phyloP scores from a whole-genome alignment of 2,113 vertebrate genomes.

The Sphaerodactylus townsendi region DNA sequence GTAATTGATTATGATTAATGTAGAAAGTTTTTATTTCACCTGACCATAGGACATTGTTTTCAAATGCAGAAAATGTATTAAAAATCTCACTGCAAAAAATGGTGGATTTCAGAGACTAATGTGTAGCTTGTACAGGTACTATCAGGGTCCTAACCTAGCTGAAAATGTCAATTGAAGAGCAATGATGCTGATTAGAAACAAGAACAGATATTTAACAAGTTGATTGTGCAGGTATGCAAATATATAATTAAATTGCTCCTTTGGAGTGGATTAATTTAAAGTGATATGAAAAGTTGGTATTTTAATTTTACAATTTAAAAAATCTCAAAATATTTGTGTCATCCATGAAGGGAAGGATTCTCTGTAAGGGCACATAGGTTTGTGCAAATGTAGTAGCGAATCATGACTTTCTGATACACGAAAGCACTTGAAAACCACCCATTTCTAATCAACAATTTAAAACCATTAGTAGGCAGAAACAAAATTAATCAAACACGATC shows the following conservation, averaged over 20 bases:
- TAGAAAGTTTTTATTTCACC: neutral
- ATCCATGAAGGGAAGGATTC: no score
- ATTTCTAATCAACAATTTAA: no score
- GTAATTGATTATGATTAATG: neutral
- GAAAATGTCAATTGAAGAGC: neutral
- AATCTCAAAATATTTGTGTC: neutral
- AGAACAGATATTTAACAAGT: neutral
- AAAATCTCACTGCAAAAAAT: no score
- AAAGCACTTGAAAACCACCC: no score
- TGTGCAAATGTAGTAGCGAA: no score
- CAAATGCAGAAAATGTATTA: no score
- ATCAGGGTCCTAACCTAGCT: neutral
- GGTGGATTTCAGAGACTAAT: neutral
- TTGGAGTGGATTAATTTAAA: neutral
- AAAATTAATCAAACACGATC: no score
- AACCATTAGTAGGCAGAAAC: no score
- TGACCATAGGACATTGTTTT: neutral
- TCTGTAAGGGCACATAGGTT: no score
- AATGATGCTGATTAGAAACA: neutral
- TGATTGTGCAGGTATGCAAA: neutral
- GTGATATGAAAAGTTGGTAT: neutral
- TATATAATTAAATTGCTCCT: neutral
- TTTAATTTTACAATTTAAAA: neutral
- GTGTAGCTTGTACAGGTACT: neutral
- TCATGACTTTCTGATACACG: no score